Base-by-base conservation (phyloP, 2,113 vertebrate species). In the Condylura cristata region DNA sequence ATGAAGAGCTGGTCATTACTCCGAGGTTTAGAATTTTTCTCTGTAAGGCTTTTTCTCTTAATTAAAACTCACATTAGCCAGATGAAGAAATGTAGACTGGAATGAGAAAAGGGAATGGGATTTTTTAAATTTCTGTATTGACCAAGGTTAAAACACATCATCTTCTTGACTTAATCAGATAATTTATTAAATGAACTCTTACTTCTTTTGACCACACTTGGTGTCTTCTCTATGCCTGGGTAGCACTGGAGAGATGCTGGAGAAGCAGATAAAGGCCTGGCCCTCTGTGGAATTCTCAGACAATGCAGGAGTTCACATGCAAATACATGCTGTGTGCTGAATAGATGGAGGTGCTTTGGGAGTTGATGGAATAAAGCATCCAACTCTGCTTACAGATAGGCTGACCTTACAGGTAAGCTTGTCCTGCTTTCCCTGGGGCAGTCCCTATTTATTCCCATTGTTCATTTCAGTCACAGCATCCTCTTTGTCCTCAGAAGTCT, bases 171-270 rank as follows among this genome's bases (percentile, higher is more conserved):
- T 86, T 74, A 76, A 37, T 79, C 41, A 61, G 78, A 61, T 92
- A 72, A 68, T 90, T 83, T 95, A 63, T 87, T 89, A 81, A 85
- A 28, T 83, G 94, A 86, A 94, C 44, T 65, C 90, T 91, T 81
- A 70, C 89, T 90, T 92, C 87, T 39, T n/a, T 76, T 46, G 80
- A 65, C 92, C 88, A 87, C 0, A 16, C 20, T 65, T 83, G 48
- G 28, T 93, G 87, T 85, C 92, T 78, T 93, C 88, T 60, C 32
- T 6, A 71, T 87, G 81, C 94, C 85, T 88, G 90, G 51, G 53
- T 56, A 56, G 90, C 68, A 53, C 90, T 32, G 34, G 70, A 75
- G 76, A 81, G 88, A 84, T 84, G 32, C 58, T 79, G 71, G 87
- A 89, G 84, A 84, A 53, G 60, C 0, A 26, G 93, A 61, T 32